Evolutionary conservation across 2,113 vertebrate species (phyloP).

Genomic region (Ranitomeya imitator): DNA sequence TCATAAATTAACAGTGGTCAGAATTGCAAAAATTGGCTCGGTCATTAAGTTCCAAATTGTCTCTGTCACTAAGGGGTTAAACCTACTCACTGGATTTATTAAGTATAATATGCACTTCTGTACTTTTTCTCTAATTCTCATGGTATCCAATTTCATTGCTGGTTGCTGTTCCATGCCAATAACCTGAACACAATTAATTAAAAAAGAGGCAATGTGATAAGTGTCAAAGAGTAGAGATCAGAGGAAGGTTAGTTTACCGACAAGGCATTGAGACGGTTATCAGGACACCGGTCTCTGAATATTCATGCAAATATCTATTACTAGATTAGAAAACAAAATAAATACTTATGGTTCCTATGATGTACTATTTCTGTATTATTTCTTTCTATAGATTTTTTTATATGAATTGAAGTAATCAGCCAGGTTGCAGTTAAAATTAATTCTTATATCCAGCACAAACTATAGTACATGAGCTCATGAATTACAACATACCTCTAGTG

Average conservation of each 20-base stretch:
- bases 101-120: not conserved
- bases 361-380: not conserved
- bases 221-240: slow-evolving; percentile 16
- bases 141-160: not conserved
- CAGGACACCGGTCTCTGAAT: not conserved
- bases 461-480: not conserved
- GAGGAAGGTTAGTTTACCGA: not conserved
- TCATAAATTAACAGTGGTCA: no score
- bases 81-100: not conserved
- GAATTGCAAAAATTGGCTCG: no score
- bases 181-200: slow-evolving; percentile 6
- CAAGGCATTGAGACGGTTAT: not conserved
- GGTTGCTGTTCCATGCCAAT: slow-evolving; percentile 11
- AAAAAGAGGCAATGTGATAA: not conserved
- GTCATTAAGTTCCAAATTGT: no score
- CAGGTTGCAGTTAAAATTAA: not conserved
- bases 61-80: no score
- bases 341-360: not conserved
- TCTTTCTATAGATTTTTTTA: not conserved
- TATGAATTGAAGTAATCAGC: not conserved
- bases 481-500: not conserved
- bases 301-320: not conserved
- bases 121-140: not conserved
- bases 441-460: not conserved
- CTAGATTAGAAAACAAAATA: not conserved